phyloP scores from a whole-genome alignment of 2,113 vertebrate species.

The Lota lota region DNA sequence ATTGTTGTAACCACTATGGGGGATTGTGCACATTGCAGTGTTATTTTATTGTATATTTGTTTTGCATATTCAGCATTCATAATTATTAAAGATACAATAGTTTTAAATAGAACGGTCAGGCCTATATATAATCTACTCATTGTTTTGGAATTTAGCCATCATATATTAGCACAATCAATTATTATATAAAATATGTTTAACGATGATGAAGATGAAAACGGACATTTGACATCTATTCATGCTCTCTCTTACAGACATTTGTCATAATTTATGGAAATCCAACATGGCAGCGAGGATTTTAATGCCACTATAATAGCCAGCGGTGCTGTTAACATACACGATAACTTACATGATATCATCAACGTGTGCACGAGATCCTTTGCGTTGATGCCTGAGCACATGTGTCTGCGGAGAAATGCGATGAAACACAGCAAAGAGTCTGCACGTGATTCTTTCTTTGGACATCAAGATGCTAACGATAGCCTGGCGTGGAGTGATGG shows the following conservation, averaged over 20 bases:
- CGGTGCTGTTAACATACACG: no score
- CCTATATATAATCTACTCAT: no score
- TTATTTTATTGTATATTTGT: neutral
- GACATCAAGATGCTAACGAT: constrained; percentile 7
- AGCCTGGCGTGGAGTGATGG: constrained; percentile 36
- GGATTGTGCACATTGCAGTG: no score
- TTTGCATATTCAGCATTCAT: neutral
- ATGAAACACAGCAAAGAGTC: constrained; percentile 7
- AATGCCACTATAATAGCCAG: no score
- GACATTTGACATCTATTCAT: neutral
- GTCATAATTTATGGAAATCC: no score
- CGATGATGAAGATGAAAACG: neutral
- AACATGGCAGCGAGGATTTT: no score
- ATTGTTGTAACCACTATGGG: no score
- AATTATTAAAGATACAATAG: neutral
- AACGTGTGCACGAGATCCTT: no score
- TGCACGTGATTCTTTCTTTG: constrained; percentile 5
- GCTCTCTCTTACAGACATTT: no score
- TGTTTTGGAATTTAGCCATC: neutral
- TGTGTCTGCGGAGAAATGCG: neutral
- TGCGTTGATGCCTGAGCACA: neutral
- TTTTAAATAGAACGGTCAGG: neutral
- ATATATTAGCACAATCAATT: neutral
- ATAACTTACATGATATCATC: no score
- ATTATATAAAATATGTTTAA: neutral